Conservation (phyloP, 2,888 invertebrate genomes). For the Diarsia mendica region DNA sequence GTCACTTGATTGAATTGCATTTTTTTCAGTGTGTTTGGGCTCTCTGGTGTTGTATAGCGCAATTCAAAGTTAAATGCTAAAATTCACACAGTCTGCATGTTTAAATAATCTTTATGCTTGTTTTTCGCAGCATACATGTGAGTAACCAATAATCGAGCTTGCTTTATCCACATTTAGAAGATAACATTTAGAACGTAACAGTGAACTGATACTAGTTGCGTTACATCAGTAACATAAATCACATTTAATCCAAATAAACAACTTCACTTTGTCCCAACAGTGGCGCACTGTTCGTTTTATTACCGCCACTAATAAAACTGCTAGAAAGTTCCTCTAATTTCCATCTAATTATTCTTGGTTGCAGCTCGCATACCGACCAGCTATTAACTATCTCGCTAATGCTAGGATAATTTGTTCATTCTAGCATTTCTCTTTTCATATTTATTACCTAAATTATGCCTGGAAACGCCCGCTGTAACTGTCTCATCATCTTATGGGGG, state of each 20-base stretch:
- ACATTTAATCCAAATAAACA: constrained; percentile 47
- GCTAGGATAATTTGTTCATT: constrained; percentile 28
- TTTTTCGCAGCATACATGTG: too few species aligned
- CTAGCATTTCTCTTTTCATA: constrained; percentile 23
- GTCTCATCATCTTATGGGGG: background rate
- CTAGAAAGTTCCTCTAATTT: constrained; percentile 46
- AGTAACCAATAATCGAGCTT: too few species aligned
- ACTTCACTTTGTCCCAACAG: constrained; percentile 28
- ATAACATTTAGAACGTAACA: background rate
- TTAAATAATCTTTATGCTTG: too few species aligned
- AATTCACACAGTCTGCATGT: background rate
- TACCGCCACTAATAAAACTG: constrained; percentile 44
- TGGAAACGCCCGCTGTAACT: background rate
- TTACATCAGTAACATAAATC: constrained; percentile 41
- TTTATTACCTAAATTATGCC: background rate
- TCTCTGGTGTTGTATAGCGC: too few species aligned
- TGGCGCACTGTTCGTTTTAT: constrained; percentile 36
- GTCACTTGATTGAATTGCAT: too few species aligned
- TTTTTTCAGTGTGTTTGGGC: too few species aligned
- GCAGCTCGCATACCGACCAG: constrained; percentile 13
- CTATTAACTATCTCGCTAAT: constrained; percentile 40
- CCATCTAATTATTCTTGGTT: constrained; percentile 49
- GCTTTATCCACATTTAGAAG: background rate
- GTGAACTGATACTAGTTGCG: background rate
- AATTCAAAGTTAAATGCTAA: too few species aligned